phyloP scores from a whole-genome alignment of 2,797 vertebrate species.

The Streptopelia turtur region DNA sequence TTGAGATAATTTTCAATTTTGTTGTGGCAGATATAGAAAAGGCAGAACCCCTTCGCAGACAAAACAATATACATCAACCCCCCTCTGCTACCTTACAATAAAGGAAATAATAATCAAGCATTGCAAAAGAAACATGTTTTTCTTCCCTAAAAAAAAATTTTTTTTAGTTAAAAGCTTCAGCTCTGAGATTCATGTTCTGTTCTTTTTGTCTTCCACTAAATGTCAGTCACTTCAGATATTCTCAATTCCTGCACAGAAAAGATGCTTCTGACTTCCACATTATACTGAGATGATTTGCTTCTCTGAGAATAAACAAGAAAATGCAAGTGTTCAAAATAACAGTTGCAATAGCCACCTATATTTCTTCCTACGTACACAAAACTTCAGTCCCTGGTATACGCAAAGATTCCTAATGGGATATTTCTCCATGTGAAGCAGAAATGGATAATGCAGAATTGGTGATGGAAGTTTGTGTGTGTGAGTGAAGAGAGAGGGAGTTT shows the following conservation, averaged over 20 bases:
- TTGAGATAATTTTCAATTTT: constrained; percentile 33
- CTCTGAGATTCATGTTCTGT: background rate
- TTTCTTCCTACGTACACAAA: background rate
- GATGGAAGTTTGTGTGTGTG: background rate
- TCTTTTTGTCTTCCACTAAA: background rate
- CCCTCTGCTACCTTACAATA: constrained; percentile 14
- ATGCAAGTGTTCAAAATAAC: background rate
- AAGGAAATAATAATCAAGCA: constrained; percentile 13
- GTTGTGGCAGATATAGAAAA: background rate
- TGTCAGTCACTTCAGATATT: background rate
- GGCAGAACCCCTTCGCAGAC: background rate
- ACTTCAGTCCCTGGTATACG: background rate
- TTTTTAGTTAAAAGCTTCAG: background rate
- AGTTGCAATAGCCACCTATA: background rate
- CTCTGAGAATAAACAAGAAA: background rate
- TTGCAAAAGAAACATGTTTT: background rate
- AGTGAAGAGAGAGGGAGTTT: background rate
- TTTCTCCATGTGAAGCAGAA: background rate
- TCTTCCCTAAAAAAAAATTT: background rate
- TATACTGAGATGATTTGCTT: background rate
- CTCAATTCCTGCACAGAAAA: background rate
- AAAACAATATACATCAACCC: constrained; percentile 37
- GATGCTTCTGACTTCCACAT: background rate
- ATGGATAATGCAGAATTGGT: background rate
- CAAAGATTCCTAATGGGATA: background rate